Base-by-base conservation (phyloP, 1,140 invertebrate species). In the Nebria ingens region DNA sequence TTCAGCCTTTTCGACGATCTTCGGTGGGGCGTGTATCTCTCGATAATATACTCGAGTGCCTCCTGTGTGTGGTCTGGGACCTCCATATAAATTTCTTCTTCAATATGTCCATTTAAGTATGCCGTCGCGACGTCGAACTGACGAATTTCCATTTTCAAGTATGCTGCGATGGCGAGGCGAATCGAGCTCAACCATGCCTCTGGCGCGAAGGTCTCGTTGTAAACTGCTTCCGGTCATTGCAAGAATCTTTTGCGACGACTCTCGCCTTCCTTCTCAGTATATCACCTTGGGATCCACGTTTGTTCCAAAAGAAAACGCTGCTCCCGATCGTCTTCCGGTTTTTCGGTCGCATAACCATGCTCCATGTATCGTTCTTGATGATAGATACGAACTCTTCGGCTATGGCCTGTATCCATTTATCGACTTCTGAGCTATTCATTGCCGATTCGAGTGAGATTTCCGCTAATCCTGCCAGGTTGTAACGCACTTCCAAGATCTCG, bases 401-500 rank as follows among this genome's bases (percentile, higher is more conserved):
- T 53, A 67, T 64, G 2, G 65, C 65, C 12, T 15, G 4, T 9
- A 25, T 23, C 64, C 64, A 68, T 15, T 59, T 17, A 45, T 13
- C 3, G 11, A 4, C 3, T 17, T 45, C 40, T 45, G 40, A 17
- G 17, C 9, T 13, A 4, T 4, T 6, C 40, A 45, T 45, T 13
- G 40, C 40, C 4, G 3, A 3, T 4, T 45, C 15, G 9, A 45
- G 3, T 17, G 9, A 17, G 19, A 45, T 17, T 15, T 45, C 40
- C 9, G 40, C 15, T 15, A 45, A 9, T 15, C 4, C 15, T 4
- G 17, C 40, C 3, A 6, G 19, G 9, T 9, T 45, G 17, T 67
- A 63, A 12, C 73, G 59, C 62, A 71, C 72, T 56, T 75, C 70
- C 1, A 69, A 57, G 13, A 19, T 1, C 17, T 49, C 11, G 6